phyloP scores from a whole-genome alignment of 2,888 invertebrate species.

The Ephialtes manifestator region DNA sequence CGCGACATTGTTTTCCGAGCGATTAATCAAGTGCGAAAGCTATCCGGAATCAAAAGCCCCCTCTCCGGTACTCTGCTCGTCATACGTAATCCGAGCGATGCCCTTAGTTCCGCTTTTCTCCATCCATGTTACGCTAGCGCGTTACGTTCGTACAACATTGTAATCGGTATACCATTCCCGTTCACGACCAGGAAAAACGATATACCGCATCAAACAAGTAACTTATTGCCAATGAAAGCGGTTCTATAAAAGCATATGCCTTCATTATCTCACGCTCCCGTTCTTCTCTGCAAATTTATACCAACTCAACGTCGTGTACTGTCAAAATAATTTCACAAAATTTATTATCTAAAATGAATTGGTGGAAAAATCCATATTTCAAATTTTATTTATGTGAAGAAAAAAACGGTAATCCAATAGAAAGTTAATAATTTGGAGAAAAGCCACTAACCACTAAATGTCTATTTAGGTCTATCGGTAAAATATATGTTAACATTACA shows the following conservation, averaged over 20 bases:
- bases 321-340: background rate
- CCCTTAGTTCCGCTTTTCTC: slow-evolving; percentile 10
- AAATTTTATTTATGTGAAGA: no score
- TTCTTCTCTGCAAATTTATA: background rate
- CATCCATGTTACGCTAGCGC: background rate
- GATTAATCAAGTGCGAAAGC: slow-evolving; percentile 62
- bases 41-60: slow-evolving; percentile 48
- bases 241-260: background rate
- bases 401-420: no score
- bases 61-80: slow-evolving; percentile 41
- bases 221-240: background rate
- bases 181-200: slow-evolving; percentile 46
- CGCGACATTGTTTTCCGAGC: slow-evolving; percentile 44
- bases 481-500: no score
- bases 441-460: no score
- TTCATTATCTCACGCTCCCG: background rate
- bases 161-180: background rate
- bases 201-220: slow-evolving; percentile 35
- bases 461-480: no score
- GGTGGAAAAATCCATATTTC: no score
- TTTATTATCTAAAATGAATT: background rate
- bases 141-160: background rate
- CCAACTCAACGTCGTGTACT: background rate
- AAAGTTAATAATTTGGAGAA: no score
- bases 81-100: slow-evolving; percentile 4